Conservation (phyloP, 2,888 invertebrate species). For the Drosophila yooni region DNA sequence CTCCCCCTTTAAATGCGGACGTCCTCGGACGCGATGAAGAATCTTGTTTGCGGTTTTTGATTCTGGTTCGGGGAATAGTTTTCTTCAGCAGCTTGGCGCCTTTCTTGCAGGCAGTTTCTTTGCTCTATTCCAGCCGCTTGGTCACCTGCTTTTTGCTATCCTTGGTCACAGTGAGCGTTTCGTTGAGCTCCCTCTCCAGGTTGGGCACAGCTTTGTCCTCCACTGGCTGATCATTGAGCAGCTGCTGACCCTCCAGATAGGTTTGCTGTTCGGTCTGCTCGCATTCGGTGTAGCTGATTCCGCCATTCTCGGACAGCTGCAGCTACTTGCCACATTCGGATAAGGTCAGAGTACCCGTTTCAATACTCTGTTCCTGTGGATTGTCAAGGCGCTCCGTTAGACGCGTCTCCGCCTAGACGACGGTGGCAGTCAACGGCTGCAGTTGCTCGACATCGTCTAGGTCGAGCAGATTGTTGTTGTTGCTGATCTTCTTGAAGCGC, state of each 20-base stretch:
- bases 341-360: constrained; percentile 84
- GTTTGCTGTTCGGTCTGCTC: constrained; percentile 77
- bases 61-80: constrained; percentile 22
- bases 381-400: constrained; percentile 81
- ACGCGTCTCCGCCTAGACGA: constrained; percentile 83
- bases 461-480: constrained; percentile 78
- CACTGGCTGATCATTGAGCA: constrained; percentile 40
- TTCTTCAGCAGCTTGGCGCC: constrained; percentile 80
- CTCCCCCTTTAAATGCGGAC: too few species aligned
- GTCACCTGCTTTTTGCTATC: constrained; percentile 81
- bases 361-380: constrained; percentile 84
- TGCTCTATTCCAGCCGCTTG: constrained; percentile 69
- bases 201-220: constrained; percentile 46
- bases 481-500: constrained; percentile 81
- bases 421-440: constrained; percentile 84
- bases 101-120: constrained; percentile 69
- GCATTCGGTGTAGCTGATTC: constrained; percentile 76
- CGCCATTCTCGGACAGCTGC: constrained; percentile 69
- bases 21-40: too few species aligned
- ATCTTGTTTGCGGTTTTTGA: too few species aligned
- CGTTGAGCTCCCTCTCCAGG: constrained; percentile 68
- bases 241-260: constrained; percentile 68
- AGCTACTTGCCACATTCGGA: constrained; percentile 84
- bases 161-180: constrained; percentile 69
- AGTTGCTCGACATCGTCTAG: constrained; percentile 68